Evolutionary conservation across 1,140 invertebrate species (phyloP).

Genomic region (Charaxes varanes): DNA sequence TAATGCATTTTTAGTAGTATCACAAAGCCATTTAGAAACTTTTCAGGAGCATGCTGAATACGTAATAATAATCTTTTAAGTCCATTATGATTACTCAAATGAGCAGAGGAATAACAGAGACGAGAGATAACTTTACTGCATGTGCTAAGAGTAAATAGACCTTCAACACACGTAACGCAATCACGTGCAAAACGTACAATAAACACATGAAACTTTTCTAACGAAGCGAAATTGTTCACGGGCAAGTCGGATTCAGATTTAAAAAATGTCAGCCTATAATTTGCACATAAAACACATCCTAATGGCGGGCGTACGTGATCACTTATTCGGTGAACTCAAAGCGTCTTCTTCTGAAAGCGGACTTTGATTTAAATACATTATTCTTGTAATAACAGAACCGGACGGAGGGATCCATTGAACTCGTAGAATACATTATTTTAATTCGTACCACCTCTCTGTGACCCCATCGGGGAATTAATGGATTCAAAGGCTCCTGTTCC

Average conservation of each 20-base stretch:
- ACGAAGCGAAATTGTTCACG: constrained; percentile 58
- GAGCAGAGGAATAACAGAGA: too few species aligned
- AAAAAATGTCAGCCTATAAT: constrained; percentile 70
- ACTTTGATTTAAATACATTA: constrained; percentile 73
- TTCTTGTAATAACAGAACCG: constrained; percentile 70
- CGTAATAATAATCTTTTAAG: too few species aligned
- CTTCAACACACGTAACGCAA: too few species aligned
- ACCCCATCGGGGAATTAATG: constrained; percentile 70
- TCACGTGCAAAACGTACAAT: constrained; percentile 24
- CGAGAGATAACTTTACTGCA: too few species aligned
- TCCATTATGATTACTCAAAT: too few species aligned
- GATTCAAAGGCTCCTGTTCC: constrained; percentile 71
- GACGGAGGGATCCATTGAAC: constrained; percentile 67
- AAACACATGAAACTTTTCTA: constrained; percentile 46
- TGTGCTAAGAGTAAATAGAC: too few species aligned
- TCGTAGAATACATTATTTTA: constrained; percentile 73
- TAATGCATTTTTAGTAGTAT: too few species aligned
- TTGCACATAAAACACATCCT: constrained; percentile 73
- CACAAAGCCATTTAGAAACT: too few species aligned
- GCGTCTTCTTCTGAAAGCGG: constrained; percentile 69
- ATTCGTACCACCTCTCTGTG: constrained; percentile 71
- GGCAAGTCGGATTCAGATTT: constrained; percentile 43
- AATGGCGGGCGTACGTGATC: constrained; percentile 68
- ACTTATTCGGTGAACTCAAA: constrained; percentile 62
- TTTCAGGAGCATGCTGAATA: too few species aligned